Evolutionary conservation across 2,113 vertebrate species (phyloP).

Genomic region (Pampusana beccarii): DNA sequence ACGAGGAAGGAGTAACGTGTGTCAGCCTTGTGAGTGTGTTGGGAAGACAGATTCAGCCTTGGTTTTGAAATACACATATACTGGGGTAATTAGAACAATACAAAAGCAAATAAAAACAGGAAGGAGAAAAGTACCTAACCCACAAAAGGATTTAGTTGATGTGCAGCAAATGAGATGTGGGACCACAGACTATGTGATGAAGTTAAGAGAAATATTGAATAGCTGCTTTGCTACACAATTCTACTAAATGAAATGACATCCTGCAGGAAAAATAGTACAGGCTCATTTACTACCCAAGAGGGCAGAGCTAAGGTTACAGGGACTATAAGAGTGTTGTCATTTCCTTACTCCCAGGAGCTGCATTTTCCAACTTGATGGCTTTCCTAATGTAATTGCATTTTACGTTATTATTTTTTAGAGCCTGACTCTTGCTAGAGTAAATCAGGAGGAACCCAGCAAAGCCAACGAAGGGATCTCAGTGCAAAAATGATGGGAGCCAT

Average conservation of each 20-base stretch:
- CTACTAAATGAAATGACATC: conserved; percentile 51
- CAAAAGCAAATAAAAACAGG: conserved; percentile 46
- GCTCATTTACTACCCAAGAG: conserved; percentile 37
- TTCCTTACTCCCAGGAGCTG: conserved; percentile 39
- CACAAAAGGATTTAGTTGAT: conserved; percentile 53
- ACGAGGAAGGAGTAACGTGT: not conserved
- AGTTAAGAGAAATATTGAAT: conserved; percentile 49
- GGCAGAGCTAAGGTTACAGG: conserved; percentile 50
- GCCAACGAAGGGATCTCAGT: not conserved
- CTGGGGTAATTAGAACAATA: conserved; percentile 20
- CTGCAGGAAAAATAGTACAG: conserved; percentile 36
- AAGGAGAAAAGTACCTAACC: conserved; percentile 23
- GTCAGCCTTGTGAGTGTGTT: not conserved
- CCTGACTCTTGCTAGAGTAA: not conserved
- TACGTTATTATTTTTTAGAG: conserved; percentile 14
- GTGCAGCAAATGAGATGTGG: conserved; percentile 63
- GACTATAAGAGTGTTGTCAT: conserved; percentile 16
- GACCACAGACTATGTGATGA: conserved; percentile 9
- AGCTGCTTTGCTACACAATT: conserved; percentile 42
- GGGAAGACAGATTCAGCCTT: not conserved
- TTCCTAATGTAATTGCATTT: conserved; percentile 49
- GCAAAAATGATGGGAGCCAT: not conserved
- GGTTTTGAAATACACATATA: not conserved
- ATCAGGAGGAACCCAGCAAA: not conserved
- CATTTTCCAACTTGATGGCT: conserved; percentile 40